Percentiles rank a stretch among this genome's conserved stretches.
Conservation (phyloP, 37 sponge, comb jelly and placozoan genomes). For the Amphimedon queenslandica region DNA sequence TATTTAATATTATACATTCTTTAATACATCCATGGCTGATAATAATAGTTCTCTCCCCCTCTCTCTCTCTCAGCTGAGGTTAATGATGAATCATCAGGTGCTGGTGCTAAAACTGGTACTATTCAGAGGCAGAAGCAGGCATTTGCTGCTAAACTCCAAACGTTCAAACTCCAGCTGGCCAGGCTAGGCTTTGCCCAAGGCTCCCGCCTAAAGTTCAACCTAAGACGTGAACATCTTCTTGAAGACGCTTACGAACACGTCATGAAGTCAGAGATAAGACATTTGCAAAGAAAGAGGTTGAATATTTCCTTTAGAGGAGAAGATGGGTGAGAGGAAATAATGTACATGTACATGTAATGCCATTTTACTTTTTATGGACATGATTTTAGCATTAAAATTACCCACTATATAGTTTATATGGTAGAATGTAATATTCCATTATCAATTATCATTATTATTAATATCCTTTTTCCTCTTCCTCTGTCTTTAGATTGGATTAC, state of each 20-base stretch:
- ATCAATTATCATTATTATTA: neutral
- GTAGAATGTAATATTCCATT: neutral
- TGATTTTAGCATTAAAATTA: too few relatives aligned
- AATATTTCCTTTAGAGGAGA: conserved; percentile 78
- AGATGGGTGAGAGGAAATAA: conserved; percentile 65
- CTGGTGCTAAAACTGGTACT: neutral
- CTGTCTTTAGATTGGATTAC: too few relatives aligned
- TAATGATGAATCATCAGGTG: too few relatives aligned
- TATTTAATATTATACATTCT: too few relatives aligned
- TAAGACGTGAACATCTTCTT: conserved; percentile 75
- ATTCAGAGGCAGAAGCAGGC: conserved; percentile 56
- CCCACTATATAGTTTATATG: neutral
- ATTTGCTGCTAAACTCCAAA: conserved; percentile 63
- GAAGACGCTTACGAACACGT: conserved; percentile 78
- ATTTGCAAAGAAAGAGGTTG: conserved; percentile 73
- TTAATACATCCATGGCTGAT: too few relatives aligned
- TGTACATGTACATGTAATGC: neutral
- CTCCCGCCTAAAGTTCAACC: conserved; percentile 65
- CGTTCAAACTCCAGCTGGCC: conserved; percentile 58
- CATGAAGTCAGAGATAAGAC: conserved; percentile 49
- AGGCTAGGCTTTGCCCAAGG: conserved; percentile 59
- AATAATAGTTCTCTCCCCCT: too few relatives aligned
- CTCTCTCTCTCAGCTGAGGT: too few relatives aligned
- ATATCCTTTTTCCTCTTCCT: neutral
- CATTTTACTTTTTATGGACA: neutral